Percentiles rank a stretch among this genome's conserved stretches.
These are phyloP conservation scores for Petrolisthes cinctipes DNA, from an alignment of 2,888 invertebrate genomes.

Conservation along the genomic window DNA sequence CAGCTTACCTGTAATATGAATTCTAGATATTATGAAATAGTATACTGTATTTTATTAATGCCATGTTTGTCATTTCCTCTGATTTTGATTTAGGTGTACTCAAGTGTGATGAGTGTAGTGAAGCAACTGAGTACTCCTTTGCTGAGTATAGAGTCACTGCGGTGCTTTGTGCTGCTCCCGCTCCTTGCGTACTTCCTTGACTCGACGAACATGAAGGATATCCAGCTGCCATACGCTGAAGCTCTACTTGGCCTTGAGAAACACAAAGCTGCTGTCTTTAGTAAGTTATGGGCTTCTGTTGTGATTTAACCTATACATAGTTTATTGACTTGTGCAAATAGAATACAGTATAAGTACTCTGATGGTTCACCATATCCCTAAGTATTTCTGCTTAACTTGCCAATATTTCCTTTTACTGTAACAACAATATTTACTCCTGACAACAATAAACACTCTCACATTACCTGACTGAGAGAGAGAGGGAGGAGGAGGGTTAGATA, in stretches of 20 bases:
- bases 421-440: no score
- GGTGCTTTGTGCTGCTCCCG: constrained; percentile 86
- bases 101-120: constrained; percentile 31
- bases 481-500: background rate
- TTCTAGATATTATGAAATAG: no score
- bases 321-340: background rate
- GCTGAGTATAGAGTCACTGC: constrained; percentile 80
- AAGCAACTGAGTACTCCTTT: constrained; percentile 30
- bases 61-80: no score
- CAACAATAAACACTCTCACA: no score
- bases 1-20: no score
- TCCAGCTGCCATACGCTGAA: constrained; percentile 35
- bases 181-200: constrained; percentile 83
- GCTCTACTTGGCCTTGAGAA: background rate
- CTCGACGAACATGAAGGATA: background rate
- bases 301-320: background rate
- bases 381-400: no score
- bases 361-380: no score
- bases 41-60: no score
- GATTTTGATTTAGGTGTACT: constrained; percentile 2
- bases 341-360: no score
- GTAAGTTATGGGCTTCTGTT: constrained; percentile 8
- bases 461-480: background rate
- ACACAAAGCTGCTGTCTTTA: constrained; percentile 1
- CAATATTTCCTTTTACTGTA: no score